These are phyloP conservation scores for Felis chaus DNA, from an alignment of 2,113 vertebrate genomes.

Conservation along the genomic window DNA sequence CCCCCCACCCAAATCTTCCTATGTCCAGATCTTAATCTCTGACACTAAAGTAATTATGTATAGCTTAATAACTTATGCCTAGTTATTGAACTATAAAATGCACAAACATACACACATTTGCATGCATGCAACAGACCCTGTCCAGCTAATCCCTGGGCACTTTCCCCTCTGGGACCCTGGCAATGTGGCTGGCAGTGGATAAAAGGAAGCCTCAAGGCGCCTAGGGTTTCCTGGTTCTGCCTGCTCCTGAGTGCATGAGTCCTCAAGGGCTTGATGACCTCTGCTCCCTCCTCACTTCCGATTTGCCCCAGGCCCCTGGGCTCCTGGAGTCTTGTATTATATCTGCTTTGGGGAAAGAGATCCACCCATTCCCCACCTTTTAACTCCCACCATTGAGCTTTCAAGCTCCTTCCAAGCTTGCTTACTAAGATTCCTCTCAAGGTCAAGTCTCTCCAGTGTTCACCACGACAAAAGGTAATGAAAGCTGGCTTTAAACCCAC, in stretches of 20 bases:
- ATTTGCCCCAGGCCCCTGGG: background rate
- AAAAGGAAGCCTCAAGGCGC: background rate
- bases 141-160: too few species aligned
- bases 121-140: background rate
- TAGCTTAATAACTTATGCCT: background rate
- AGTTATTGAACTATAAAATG: background rate
- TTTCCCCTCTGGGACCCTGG: background rate
- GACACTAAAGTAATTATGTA: background rate
- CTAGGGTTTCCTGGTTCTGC: background rate
- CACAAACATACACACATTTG: fast-evolving
- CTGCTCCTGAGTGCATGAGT: background rate
- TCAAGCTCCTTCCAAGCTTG: background rate
- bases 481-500: background rate
- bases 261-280: background rate
- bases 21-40: background rate
- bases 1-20: background rate
- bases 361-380: background rate
- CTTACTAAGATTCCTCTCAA: background rate
- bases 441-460: background rate
- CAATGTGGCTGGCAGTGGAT: background rate
- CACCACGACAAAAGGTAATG: background rate
- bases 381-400: background rate
- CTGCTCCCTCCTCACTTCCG: background rate
- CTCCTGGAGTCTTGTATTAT: background rate
- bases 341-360: background rate